These are phyloP conservation scores for Hemithea aestivaria DNA, from an alignment of 2,888 invertebrate genomes.

Conservation along the genomic window DNA sequence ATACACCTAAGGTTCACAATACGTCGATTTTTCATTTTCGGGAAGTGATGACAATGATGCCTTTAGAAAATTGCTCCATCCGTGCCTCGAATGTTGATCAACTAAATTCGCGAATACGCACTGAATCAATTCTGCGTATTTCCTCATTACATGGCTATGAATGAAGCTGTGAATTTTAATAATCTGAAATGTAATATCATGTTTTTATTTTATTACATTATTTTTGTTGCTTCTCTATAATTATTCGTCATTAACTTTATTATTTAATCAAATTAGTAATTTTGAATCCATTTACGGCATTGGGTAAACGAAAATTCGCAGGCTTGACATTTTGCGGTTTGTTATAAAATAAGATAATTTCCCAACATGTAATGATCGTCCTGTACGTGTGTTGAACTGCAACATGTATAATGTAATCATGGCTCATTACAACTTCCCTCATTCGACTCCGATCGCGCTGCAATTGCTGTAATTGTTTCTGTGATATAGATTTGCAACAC, in stretches of 20 bases:
- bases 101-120: slow-evolving; percentile 67
- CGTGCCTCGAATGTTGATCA: slow-evolving; percentile 62
- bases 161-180: slow-evolving; percentile 67
- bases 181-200: slow-evolving; percentile 13
- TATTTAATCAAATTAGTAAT: background rate
- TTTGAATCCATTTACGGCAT: slow-evolving; percentile 6
- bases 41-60: slow-evolving; percentile 36
- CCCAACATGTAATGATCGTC: slow-evolving; percentile 32
- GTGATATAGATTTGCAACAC: slow-evolving; percentile 10
- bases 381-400: slow-evolving; percentile 31
- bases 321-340: slow-evolving; percentile 22
- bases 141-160: slow-evolving; percentile 67
- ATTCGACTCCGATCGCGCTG: slow-evolving; percentile 32
- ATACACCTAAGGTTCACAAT: slow-evolving; percentile 46
- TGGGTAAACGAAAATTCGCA: too few relatives aligned
- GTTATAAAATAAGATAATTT: slow-evolving; percentile 23
- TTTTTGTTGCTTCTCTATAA: too few relatives aligned
- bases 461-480: slow-evolving; percentile 44
- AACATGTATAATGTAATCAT: slow-evolving; percentile 34
- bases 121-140: slow-evolving; percentile 70
- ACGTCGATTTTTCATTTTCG: slow-evolving; percentile 32
- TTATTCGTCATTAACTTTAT: background rate
- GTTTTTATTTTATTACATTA: slow-evolving; percentile 7
- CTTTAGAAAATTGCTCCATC: slow-evolving; percentile 60
- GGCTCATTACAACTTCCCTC: slow-evolving; percentile 36